Conservation (phyloP, 2,888 invertebrate genomes). For the Balanococcus diminutus region DNA sequence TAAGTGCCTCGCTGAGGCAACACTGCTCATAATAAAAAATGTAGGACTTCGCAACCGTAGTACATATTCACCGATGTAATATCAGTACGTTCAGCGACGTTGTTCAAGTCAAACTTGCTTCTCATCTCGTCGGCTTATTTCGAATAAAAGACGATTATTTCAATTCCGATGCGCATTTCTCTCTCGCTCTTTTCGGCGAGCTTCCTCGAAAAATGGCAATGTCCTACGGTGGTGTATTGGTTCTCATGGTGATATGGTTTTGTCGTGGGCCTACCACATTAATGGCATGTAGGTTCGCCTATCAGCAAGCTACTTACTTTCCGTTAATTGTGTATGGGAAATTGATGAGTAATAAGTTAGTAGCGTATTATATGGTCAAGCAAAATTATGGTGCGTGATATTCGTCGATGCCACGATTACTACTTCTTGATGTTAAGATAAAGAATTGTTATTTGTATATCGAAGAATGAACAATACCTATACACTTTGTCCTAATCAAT, state of each 20-base stretch:
- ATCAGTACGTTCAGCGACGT: conserved; percentile 17
- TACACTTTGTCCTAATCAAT: neutral
- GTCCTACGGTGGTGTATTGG: neutral
- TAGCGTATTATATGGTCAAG: neutral
- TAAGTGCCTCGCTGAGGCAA: neutral
- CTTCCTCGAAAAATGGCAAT: neutral
- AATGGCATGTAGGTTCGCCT: conserved; percentile 7
- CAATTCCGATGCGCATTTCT: neutral
- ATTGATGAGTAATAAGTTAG: conserved; percentile 18
- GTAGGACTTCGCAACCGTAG: conserved; percentile 40
- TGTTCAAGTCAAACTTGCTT: neutral
- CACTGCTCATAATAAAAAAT: conserved; percentile 23
- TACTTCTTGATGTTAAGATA: neutral
- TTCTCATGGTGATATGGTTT: neutral
- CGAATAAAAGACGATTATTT: conserved; percentile 5
- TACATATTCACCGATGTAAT: conserved; percentile 16
- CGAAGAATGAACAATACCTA: neutral
- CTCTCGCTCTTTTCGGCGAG: neutral
- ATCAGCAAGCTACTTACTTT: neutral
- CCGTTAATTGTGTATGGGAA: conserved; percentile 23
- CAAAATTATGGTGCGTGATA: neutral
- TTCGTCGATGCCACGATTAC: neutral
- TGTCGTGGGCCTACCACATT: neutral
- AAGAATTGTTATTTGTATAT: neutral
- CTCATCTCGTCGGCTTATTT: neutral